These are phyloP conservation scores for Phrynosoma blainvillii DNA, from an alignment of 2,113 vertebrate species.

Conservation along the genomic window DNA sequence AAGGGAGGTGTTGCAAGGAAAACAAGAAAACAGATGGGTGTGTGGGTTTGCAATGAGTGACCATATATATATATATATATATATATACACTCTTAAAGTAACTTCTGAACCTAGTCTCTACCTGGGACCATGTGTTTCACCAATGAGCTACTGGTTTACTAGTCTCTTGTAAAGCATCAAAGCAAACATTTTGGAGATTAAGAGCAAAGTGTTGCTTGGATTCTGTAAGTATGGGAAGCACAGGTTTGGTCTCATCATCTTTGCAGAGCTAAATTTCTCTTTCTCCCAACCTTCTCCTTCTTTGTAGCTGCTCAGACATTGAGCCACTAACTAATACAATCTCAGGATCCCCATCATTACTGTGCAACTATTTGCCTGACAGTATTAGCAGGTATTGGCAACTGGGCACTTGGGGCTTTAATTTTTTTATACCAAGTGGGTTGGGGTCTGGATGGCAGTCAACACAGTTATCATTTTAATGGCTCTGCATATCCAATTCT, in stretches of 20 bases:
- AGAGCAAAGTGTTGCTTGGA: neutral
- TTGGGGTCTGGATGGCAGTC: slow-evolving; percentile 25
- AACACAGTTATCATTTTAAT: slow-evolving; percentile 22
- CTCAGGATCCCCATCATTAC: too few relatives aligned
- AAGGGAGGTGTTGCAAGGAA: too few relatives aligned
- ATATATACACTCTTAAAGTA: too few relatives aligned
- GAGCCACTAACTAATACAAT: neutral
- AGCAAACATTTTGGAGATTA: neutral
- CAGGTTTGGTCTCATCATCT: neutral
- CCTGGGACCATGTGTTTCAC: too few relatives aligned
- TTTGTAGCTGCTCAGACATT: neutral
- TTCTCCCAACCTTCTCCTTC: neutral
- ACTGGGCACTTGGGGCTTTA: slow-evolving; percentile 12
- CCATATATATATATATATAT: too few relatives aligned
- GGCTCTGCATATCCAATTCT: neutral
- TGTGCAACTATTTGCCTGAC: neutral
- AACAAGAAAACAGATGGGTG: too few relatives aligned
- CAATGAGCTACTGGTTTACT: neutral
- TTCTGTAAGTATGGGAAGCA: neutral
- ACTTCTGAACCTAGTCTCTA: too few relatives aligned
- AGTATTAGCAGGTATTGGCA: neutral
- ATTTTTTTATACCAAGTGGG: neutral
- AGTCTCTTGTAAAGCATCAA: neutral
- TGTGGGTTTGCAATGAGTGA: too few relatives aligned
- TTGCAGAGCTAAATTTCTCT: neutral